These are phyloP conservation scores for Malacosoma neustria DNA, from an alignment of 2,888 invertebrate genomes.

Conservation along the genomic window DNA sequence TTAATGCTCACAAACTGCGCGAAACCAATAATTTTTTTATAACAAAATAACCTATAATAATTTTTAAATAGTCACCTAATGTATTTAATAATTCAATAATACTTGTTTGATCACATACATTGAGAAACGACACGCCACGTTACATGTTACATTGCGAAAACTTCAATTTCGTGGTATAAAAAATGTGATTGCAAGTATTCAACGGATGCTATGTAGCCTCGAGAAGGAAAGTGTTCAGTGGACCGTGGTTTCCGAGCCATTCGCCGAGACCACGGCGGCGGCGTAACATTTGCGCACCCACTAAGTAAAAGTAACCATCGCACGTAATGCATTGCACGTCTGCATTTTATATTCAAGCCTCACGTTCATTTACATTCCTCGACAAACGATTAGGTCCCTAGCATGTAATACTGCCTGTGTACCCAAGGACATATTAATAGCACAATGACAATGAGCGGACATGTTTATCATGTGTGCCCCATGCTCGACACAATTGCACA, in stretches of 20 bases:
- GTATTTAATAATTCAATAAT: too few relatives aligned
- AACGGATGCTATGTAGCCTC: constrained; percentile 39
- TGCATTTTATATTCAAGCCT: constrained; percentile 24
- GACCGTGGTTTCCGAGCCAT: constrained; percentile 44
- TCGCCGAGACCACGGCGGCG: constrained; percentile 12
- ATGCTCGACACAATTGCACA: constrained; percentile 51
- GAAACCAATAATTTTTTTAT: too few relatives aligned
- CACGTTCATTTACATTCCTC: constrained; percentile 24
- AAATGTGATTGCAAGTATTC: constrained; percentile 33
- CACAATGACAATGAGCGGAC: constrained; percentile 45
- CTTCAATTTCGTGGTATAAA: constrained; percentile 25
- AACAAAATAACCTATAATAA: too few relatives aligned
- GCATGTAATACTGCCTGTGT: constrained; percentile 32
- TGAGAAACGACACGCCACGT: constrained; percentile 26
- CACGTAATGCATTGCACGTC: constrained; percentile 29
- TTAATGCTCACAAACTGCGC: too few relatives aligned
- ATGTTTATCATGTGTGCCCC: constrained; percentile 46
- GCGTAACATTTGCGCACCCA: constrained; percentile 23
- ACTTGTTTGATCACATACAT: too few relatives aligned
- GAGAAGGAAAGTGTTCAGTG: constrained; percentile 63
- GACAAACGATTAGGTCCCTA: constrained; percentile 22
- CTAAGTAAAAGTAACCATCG: constrained; percentile 38
- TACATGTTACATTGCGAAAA: constrained; percentile 30
- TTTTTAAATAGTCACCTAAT: too few relatives aligned
- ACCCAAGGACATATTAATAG: constrained; percentile 65